Percentiles rank a stretch among this genome's conserved stretches.
These are phyloP conservation scores for Ondatra zibethicus DNA, from an alignment of 2,113 vertebrate species.

Conservation along the genomic window DNA sequence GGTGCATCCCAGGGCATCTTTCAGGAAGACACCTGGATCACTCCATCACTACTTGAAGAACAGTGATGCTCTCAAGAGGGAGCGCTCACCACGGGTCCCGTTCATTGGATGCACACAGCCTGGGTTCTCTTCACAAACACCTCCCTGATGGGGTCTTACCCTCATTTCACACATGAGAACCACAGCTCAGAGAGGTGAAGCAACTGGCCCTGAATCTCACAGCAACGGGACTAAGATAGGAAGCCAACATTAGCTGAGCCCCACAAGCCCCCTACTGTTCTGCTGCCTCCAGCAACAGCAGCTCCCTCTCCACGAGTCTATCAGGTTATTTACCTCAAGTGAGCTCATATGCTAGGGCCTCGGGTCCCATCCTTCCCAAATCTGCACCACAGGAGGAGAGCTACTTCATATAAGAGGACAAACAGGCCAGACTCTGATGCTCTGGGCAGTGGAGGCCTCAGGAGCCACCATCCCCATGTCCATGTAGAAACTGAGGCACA, in stretches of 20 bases:
- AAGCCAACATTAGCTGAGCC: neutral
- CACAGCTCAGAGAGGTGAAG: slow-evolving; percentile 20
- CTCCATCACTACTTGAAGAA: neutral
- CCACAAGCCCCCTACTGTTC: neutral
- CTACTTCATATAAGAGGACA: neutral
- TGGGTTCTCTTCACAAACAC: neutral
- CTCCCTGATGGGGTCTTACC: neutral
- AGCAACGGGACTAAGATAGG: neutral
- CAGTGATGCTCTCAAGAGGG: neutral
- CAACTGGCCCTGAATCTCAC: neutral
- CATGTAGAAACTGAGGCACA: neutral
- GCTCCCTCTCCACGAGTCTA: neutral
- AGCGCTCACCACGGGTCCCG: accelerated
- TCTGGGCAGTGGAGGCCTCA: neutral
- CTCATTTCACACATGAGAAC: neutral
- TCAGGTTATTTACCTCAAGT: neutral
- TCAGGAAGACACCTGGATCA: neutral
- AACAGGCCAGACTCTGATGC: neutral
- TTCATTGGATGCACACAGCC: accelerated
- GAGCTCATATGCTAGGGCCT: neutral
- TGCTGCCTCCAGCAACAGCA: neutral
- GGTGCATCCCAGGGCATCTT: neutral
- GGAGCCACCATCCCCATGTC: too few relatives aligned
- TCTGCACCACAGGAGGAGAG: neutral
- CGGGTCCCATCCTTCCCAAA: neutral